Evolutionary conservation across 2,888 invertebrate genomes (phyloP), one percentile per base, ranked within the genome.

Genomic region (Drosophila barbarae): DNA sequence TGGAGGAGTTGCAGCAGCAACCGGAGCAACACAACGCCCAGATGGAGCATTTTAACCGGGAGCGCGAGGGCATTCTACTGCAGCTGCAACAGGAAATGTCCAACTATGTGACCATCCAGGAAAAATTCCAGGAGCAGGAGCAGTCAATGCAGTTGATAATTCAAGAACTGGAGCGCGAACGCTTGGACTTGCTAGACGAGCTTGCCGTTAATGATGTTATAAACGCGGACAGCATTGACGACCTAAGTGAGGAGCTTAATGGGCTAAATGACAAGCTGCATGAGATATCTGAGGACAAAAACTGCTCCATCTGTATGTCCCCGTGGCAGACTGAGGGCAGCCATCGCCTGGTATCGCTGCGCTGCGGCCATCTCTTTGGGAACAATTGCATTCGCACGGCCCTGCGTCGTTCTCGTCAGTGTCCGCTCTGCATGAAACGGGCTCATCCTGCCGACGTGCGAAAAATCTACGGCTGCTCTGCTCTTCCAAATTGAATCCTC

Each of bases 341-440:
- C 7, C 58, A 58, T 15, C 55, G 56, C 5, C 9, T 42, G 13
- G 58, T 42, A 12, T 35, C 42, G 34, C 28, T 58, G 35, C 55
- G 39, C 9, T 57, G 57, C 34, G 57, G 57, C 18, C 57, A 54
- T 34, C 57, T 57, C n/a, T 57, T 54, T 8, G 57, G 57, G 3
- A 21, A n/a, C 3, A 54, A 28, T 1, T 57, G 57, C 39, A 34
- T 57, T 1, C 57, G 57, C 26, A 34, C 4, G 9, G 28, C 5
- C 13, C 12, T 55, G 5, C 41, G 57, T 5, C n/a, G 2, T 3
- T 9, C 23, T 10, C 57, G 41, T 12, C 13, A 28, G 0, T 58
- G 58, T 18, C 58, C 58, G 1, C 10, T 42, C 28, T 58, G 58
- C 35, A n/a, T 12, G n/a, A 58, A 58, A 35, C 15, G n/a, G 10